Evolutionary conservation across 2,797 vertebrate genomes (phyloP).

Genomic region (Acropternis orthonyx): DNA sequence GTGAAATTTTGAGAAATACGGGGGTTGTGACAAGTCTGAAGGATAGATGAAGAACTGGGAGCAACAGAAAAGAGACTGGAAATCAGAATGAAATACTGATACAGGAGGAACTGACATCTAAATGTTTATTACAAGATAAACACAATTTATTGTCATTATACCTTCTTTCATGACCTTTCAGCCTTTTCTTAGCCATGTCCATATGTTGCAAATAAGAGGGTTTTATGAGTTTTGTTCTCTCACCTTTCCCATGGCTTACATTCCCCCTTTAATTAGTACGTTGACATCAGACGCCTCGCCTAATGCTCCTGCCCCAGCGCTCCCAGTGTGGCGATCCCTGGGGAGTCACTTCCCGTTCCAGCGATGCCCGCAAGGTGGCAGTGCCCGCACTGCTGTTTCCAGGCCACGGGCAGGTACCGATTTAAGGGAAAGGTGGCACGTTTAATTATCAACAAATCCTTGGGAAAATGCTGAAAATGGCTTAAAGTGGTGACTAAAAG

Average conservation of each 20-base stretch:
- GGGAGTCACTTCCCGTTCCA: not conserved
- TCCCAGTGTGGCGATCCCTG: not conserved
- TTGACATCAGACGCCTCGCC: not conserved
- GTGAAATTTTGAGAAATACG: not conserved
- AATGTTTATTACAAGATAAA: constrained; percentile 54
- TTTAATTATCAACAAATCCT: not conserved
- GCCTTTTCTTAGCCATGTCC: constrained; percentile 43
- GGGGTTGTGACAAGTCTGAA: not conserved
- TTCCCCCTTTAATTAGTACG: not conserved
- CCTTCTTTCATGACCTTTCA: constrained; percentile 46
- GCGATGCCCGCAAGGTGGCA: constrained; percentile 43
- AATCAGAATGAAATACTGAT: not conserved
- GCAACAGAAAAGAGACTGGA: not conserved
- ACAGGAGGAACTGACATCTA: not conserved
- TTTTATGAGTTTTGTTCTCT: constrained; percentile 46
- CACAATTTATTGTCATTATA: constrained; percentile 43
- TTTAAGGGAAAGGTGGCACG: no score
- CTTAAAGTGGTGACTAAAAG: not conserved
- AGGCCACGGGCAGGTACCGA: not conserved
- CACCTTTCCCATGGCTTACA: constrained; percentile 41
- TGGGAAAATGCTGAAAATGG: not conserved
- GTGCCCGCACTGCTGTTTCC: not conserved
- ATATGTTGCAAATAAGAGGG: constrained; percentile 32
- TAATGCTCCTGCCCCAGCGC: not conserved
- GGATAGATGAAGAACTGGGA: not conserved